Evolutionary conservation across 2,797 vertebrate species (phyloP), one percentile per base, ranked within the genome.

Genomic region (Premnoplex brunnescens): DNA sequence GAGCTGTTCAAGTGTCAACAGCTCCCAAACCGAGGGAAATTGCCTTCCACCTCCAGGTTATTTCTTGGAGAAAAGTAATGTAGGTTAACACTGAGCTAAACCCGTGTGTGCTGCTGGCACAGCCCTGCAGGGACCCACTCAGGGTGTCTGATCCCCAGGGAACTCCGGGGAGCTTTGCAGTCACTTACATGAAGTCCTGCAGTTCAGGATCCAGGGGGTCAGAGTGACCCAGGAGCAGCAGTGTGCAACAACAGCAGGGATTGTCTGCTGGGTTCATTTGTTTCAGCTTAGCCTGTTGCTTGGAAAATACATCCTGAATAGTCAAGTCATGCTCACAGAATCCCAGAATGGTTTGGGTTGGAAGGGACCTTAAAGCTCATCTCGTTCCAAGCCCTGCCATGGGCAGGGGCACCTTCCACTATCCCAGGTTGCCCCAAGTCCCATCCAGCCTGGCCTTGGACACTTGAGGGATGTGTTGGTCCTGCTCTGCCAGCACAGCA

Each of bases 61-160:
- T 9, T 54, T 41, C 30, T 72, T 3, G 3, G 86, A 72, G 62
- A 17, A 17, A 6, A 34, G 39, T 4, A 3, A 28, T 1, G 7
- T 4, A 21, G 48, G 63, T 39, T 18, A 3, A 5, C 17, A 2
- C 20, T 59, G 19, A 4, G 36, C 11, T 51, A 5, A 66, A 37
- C 17, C 36, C 7, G 4, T 13, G 55, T 6, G 20, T 44, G 1
- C 60, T 56, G 67, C 14, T 16, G 69, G 34, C 24, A 10, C 30
- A 32, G 37, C 36, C n/a, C 75, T 13, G 10, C 82, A 44, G 39
- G 7, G 12, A 2, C 43, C 60, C 14, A 1, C 7, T 0, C 5
- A 4, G 21, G 8, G 0, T 8, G 1, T 7, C 32, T 6, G 6
- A 14, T 7, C 34, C 84, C 24, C 19, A 36, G 59, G 44, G 21